Conservation (phyloP, 2,888 invertebrate genomes). For the Plebejus argus region DNA sequence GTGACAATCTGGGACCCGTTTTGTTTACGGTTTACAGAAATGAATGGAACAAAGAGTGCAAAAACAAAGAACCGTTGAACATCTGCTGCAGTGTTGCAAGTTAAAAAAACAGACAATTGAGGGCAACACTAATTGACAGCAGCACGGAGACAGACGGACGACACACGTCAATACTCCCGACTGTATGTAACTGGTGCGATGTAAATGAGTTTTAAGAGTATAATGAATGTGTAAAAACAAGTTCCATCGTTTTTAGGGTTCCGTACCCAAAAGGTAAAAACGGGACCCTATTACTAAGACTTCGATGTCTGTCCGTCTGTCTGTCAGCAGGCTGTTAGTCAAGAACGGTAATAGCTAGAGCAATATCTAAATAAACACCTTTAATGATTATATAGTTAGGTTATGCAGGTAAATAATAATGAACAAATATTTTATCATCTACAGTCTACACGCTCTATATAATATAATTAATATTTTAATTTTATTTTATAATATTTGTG, state of each 20-base stretch:
- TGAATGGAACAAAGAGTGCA: not conserved
- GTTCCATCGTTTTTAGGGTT: not conserved
- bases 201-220: constrained; percentile 6
- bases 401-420: too few relatives aligned
- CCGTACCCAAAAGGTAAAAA: too few relatives aligned
- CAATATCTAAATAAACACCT: too few relatives aligned
- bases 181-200: constrained; percentile 1
- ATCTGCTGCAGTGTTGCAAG: constrained; percentile 24
- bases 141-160: constrained; percentile 52
- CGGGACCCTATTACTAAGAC: too few relatives aligned
- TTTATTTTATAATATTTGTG: too few relatives aligned
- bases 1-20: not conserved
- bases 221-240: not conserved
- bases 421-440: too few relatives aligned
- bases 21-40: not conserved
- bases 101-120: constrained; percentile 38
- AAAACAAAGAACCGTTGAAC: constrained; percentile 23
- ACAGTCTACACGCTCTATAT: too few relatives aligned
- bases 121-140: constrained; percentile 41
- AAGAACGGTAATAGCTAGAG: too few relatives aligned
- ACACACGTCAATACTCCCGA: constrained; percentile 38
- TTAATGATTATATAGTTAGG: too few relatives aligned
- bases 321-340: too few relatives aligned
- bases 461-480: too few relatives aligned
- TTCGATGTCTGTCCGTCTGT: too few relatives aligned